Percentiles rank a stretch among this genome's conserved stretches.
These are phyloP conservation scores for Dicycla oo DNA, from an alignment of 2,888 invertebrate species.

Conservation along the genomic window DNA sequence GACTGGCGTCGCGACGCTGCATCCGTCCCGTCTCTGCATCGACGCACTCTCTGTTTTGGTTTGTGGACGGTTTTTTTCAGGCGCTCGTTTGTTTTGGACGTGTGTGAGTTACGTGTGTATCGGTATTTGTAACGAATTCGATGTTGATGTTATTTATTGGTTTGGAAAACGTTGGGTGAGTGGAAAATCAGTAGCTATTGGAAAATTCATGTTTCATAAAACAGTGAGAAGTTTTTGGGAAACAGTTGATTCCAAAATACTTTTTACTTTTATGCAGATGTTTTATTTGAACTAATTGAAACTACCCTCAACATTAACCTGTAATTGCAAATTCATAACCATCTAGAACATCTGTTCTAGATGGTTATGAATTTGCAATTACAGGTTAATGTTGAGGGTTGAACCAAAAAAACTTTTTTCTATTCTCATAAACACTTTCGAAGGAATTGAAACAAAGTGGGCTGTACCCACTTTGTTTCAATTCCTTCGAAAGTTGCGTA, in stretches of 20 bases:
- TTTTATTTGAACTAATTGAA: not conserved
- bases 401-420: too few relatives aligned
- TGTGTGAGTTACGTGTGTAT: conserved; percentile 65
- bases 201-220: conserved; percentile 12
- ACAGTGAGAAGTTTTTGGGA: not conserved
- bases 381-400: fast-evolving
- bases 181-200: conserved; percentile 23
- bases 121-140: conserved; percentile 56
- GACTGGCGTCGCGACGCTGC: conserved; percentile 76
- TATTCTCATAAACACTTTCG: not conserved
- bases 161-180: conserved; percentile 37
- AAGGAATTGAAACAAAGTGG: too few relatives aligned
- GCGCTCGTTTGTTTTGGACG: conserved; percentile 65
- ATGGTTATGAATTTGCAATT: not conserved
- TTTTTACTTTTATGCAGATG: not conserved
- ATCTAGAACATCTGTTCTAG: too few relatives aligned
- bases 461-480: not conserved
- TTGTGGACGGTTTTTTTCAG: conserved; percentile 64
- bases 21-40: conserved; percentile 69
- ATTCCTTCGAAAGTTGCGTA: conserved; percentile 7
- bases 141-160: conserved; percentile 62
- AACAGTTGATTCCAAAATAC: not conserved
- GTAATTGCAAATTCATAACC: not conserved
- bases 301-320: not conserved
- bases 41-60: conserved; percentile 75